These are phyloP conservation scores for Leguminivora glycinivorella DNA, from an alignment of 1,140 invertebrate species.

Conservation along the genomic window DNA sequence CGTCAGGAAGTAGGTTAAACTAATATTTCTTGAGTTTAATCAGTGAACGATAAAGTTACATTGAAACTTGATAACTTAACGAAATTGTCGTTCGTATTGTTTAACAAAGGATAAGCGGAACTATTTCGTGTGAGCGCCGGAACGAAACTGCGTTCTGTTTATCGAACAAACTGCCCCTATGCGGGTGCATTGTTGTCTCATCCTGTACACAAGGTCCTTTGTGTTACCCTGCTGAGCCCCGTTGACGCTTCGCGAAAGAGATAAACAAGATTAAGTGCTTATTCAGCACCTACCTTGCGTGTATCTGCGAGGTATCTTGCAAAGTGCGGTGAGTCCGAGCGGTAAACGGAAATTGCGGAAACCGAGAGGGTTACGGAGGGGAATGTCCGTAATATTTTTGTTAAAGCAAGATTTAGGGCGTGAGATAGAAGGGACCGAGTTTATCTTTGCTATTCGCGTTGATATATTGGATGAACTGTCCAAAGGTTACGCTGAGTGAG, in stretches of 20 bases:
- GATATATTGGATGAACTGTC: slow-evolving; percentile 30
- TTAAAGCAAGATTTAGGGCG: slow-evolving; percentile 56
- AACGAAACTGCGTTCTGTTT: slow-evolving; percentile 40
- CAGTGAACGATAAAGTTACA: slow-evolving; percentile 41
- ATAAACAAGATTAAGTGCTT: slow-evolving; percentile 59
- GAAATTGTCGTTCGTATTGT: slow-evolving; percentile 12
- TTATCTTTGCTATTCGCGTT: slow-evolving; percentile 41
- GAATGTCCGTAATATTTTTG: slow-evolving; percentile 55
- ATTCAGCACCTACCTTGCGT: slow-evolving; percentile 43
- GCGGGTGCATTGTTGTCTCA: slow-evolving; percentile 54
- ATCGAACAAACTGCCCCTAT: slow-evolving; percentile 49
- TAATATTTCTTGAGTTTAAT: slow-evolving; percentile 57
- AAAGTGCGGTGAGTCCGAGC: slow-evolving; percentile 36
- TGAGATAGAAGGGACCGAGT: slow-evolving; percentile 45
- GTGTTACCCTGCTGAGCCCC: slow-evolving; percentile 34
- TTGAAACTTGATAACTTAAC: slow-evolving; percentile 26
- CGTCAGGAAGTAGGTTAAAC: slow-evolving; percentile 60
- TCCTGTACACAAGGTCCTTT: slow-evolving; percentile 46
- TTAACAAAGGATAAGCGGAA: slow-evolving; percentile 25
- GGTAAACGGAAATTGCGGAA: slow-evolving; percentile 54
- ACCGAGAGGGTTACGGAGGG: slow-evolving; percentile 48
- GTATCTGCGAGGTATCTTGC: slow-evolving; percentile 37
- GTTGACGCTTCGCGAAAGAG: slow-evolving; percentile 40
- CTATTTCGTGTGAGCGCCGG: slow-evolving; percentile 32
- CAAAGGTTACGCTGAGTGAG: not conserved